A percentile compares a stretch with the other conserved stretches of the same genome.
phyloP scores from a whole-genome alignment of 1,140 invertebrate genomes.

The Zaprionus kolodkinae region DNA sequence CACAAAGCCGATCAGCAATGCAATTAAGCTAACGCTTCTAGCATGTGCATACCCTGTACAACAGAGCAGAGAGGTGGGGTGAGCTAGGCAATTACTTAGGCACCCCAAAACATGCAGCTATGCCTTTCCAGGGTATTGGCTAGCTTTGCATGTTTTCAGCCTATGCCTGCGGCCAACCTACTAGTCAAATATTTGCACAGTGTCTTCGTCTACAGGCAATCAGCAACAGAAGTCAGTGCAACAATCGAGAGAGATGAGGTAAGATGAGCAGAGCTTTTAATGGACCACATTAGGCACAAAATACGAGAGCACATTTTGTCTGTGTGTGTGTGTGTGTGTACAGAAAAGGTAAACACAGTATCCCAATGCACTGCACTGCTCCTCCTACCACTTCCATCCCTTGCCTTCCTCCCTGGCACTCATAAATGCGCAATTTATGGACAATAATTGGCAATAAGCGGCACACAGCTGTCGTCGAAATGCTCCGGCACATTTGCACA shows the following conservation, averaged over 20 bases:
- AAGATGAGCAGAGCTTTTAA: conserved; percentile 48
- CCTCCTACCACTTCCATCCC: not conserved
- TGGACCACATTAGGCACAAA: conserved; percentile 75
- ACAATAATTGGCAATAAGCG: conserved; percentile 81
- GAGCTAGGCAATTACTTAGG: not conserved
- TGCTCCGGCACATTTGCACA: conserved; percentile 44
- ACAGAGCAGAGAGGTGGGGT: not conserved
- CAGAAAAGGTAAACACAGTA: conserved; percentile 68
- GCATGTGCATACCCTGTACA: conserved; percentile 19
- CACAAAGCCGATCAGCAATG: conserved; percentile 73
- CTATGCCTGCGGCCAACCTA: conserved; percentile 62
- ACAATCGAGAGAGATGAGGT: conserved; percentile 28
- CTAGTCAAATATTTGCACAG: conserved; percentile 68
- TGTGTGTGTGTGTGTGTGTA: conserved; percentile 21
- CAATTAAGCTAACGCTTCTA: conserved; percentile 66
- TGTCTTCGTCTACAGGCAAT: conserved; percentile 45
- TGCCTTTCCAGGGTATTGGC: not conserved
- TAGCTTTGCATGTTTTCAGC: conserved; percentile 9
- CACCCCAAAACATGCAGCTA: not conserved
- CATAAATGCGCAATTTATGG: conserved; percentile 80
- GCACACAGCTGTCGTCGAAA: conserved; percentile 71
- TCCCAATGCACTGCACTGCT: conserved; percentile 10
- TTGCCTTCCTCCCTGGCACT: not conserved
- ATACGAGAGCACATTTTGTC: conserved; percentile 66
- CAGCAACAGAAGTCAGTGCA: conserved; percentile 53